phyloP scores from a whole-genome alignment of 2,888 invertebrate genomes.

The Drosophila melanosoma region DNA sequence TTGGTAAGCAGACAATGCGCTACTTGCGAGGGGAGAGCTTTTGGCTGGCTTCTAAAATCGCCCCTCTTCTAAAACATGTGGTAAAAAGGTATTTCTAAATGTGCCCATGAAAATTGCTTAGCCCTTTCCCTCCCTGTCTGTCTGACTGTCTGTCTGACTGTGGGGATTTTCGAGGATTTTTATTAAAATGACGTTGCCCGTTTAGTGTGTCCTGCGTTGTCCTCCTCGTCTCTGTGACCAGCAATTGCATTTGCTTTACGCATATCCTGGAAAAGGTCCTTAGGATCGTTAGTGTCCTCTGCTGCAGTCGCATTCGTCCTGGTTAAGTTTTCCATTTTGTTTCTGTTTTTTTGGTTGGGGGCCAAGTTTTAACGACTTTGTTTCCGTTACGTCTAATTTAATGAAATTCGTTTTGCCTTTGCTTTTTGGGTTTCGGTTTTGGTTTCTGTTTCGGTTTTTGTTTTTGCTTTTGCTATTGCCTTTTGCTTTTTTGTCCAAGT shows the following conservation, averaged over 20 bases:
- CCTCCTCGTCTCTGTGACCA: conserved; percentile 33
- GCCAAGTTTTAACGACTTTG: conserved; percentile 79
- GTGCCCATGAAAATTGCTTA: conserved; percentile 65
- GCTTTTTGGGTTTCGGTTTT: conserved; percentile 26
- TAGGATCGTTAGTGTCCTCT: conserved; percentile 66
- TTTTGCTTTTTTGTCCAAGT: conserved; percentile 50
- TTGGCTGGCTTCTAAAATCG: conserved; percentile 42
- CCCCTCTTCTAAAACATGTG: conserved; percentile 56
- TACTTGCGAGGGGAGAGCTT: conserved; percentile 22
- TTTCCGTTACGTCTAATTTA: conserved; percentile 81
- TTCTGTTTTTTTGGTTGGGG: conserved; percentile 40
- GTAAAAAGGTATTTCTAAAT: conserved; percentile 61
- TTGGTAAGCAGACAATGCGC: conserved; percentile 79
- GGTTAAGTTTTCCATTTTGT: conserved; percentile 34
- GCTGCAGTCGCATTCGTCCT: conserved; percentile 41
- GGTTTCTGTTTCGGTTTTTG: conserved; percentile 28
- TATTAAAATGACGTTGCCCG: conserved; percentile 70
- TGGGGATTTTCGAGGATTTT: conserved; percentile 66
- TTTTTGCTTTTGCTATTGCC: conserved; percentile 34
- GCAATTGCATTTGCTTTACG: conserved; percentile 61
- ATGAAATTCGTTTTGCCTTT: conserved; percentile 78
- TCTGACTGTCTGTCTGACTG: not conserved
- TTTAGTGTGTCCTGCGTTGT: conserved; percentile 24
- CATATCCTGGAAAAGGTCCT: conserved; percentile 56
- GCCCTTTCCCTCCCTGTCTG: conserved; percentile 28